Evolutionary conservation across 2,113 vertebrate genomes (phyloP).

Genomic region (Ailurus styani): DNA sequence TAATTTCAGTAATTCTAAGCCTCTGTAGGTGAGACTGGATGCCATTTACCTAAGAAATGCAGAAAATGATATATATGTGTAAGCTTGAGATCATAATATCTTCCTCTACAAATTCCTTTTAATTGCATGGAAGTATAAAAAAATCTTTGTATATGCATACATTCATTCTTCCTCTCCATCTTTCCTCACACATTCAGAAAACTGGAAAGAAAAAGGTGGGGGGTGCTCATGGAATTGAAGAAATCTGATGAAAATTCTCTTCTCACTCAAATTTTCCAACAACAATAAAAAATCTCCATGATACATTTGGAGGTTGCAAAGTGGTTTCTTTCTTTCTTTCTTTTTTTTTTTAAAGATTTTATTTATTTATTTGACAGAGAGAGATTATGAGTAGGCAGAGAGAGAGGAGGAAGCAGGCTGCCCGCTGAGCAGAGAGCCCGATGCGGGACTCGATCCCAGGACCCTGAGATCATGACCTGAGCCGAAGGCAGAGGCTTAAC

Average conservation of each 20-base stretch:
- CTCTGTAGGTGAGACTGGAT: background rate
- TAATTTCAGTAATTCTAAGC: constrained; percentile 8
- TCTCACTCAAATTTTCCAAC: background rate
- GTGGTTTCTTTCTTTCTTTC: background rate
- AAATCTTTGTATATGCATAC: background rate
- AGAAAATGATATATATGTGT: background rate
- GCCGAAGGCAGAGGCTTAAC: too few relatives aligned
- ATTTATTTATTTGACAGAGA: too few relatives aligned
- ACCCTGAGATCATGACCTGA: too few relatives aligned
- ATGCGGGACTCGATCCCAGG: too few relatives aligned
- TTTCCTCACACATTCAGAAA: background rate
- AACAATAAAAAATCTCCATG: background rate
- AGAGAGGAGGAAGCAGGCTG: too few relatives aligned
- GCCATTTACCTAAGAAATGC: background rate
- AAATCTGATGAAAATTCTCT: background rate
- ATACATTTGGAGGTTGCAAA: background rate
- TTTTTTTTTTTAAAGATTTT: too few relatives aligned
- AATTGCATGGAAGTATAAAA: background rate
- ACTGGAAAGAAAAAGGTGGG: background rate
- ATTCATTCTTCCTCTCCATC: background rate
- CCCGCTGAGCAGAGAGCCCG: too few relatives aligned
- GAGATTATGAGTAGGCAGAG: too few relatives aligned
- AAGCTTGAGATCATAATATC: background rate
- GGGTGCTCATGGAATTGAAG: background rate
- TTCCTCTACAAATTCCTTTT: background rate